phyloP scores from a whole-genome alignment of 2,888 invertebrate genomes.

The Empis stercorea region DNA sequence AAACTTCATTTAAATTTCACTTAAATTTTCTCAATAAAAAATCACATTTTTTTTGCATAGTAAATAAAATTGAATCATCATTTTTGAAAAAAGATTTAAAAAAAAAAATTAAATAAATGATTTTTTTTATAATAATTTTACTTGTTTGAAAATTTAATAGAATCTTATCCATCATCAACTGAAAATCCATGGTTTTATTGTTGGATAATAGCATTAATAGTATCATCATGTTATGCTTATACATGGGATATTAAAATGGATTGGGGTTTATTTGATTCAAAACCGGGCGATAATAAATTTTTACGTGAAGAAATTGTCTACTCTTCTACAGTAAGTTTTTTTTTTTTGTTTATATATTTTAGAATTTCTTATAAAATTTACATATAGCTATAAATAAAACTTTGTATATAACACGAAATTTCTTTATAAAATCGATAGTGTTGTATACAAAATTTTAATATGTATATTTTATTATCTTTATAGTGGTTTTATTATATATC shows the following conservation, averaged over 20 bases:
- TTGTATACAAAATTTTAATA: no score
- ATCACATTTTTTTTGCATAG: no score
- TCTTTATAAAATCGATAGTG: no score
- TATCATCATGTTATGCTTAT: constrained; percentile 67
- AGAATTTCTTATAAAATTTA: neutral
- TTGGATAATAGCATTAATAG: constrained; percentile 53
- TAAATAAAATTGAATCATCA: no score
- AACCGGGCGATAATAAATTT: constrained; percentile 61
- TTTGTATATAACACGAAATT: no score
- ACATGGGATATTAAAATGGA: constrained; percentile 84
- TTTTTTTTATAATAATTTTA: no score
- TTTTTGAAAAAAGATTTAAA: no score
- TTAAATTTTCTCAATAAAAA: no score
- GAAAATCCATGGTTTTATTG: constrained; percentile 55
- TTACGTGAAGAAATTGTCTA: constrained; percentile 70
- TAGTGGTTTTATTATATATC: constrained; percentile 72
- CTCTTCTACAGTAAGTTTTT: constrained; percentile 49
- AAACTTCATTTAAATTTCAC: no score
- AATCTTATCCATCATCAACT: constrained; percentile 28
- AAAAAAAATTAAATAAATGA: no score
- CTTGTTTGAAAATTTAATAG: constrained; percentile 14
- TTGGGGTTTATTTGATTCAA: constrained; percentile 69
- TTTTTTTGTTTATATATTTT: neutral
- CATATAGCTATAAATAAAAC: neutral
- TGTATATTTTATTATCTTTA: constrained; percentile 8